Percentiles rank a stretch among this genome's conserved stretches.
Conservation (phyloP, 2,888 invertebrate genomes). For the Hemicrepidius hirtus region DNA sequence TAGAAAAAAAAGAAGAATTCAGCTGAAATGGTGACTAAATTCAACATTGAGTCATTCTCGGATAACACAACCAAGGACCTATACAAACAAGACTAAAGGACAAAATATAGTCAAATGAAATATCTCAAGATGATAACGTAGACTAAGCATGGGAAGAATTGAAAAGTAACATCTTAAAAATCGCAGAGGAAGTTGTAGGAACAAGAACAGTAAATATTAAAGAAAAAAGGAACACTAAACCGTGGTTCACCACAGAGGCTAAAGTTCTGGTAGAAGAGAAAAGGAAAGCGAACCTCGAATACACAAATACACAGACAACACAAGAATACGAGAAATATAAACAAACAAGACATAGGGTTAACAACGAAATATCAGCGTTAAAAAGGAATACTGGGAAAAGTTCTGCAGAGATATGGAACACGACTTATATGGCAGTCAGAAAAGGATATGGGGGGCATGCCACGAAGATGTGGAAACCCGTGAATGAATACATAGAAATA, state of each 20-base stretch:
- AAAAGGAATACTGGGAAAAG: no score
- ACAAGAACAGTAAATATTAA: constrained; percentile 19
- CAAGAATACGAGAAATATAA: constrained; percentile 3
- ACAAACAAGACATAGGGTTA: constrained; percentile 9
- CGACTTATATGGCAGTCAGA: no score
- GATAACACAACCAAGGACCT: constrained; percentile 12
- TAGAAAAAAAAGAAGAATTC: not conserved
- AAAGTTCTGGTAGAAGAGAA: constrained; percentile 13
- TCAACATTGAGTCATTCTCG: constrained; percentile 3
- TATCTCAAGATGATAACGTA: constrained; percentile 7
- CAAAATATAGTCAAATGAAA: constrained; percentile 10
- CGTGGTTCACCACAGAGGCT: constrained; percentile 20
- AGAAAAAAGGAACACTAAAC: not conserved
- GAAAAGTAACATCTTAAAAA: constrained; percentile 15
- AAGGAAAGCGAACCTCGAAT: constrained; percentile 9
- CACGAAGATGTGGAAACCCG: no score
- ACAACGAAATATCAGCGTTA: not conserved
- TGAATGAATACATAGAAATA: no score
- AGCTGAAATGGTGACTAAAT: not conserved
- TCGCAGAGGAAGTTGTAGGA: constrained; percentile 6
- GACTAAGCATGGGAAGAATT: constrained; percentile 2
- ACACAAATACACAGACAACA: constrained; percentile 27
- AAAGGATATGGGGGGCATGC: no score
- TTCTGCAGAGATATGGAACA: no score
- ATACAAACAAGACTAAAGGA: constrained; percentile 3